These are phyloP conservation scores for Ptychodera flava DNA, from an alignment of 35 echinoderm and acorn worm species.

Conservation along the genomic window DNA sequence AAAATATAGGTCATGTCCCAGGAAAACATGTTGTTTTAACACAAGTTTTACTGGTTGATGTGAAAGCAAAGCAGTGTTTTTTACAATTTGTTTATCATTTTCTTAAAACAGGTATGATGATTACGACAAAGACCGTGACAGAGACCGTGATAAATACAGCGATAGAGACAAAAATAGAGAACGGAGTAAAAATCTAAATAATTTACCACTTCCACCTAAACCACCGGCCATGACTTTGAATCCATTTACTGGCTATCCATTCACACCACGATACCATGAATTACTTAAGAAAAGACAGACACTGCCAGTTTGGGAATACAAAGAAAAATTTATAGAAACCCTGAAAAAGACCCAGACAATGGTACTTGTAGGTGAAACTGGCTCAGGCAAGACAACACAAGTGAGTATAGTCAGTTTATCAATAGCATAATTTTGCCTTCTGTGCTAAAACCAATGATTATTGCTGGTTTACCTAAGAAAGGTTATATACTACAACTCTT, in stretches of 20 bases:
- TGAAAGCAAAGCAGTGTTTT: no score
- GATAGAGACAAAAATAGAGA: slow-evolving; percentile 63
- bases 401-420: slow-evolving; percentile 54
- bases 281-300: slow-evolving; percentile 75
- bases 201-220: slow-evolving; percentile 10
- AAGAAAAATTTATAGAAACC: slow-evolving; percentile 86
- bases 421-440: no score
- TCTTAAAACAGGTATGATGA: not conserved
- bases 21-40: no score
- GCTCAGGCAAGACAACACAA: slow-evolving; percentile 99
- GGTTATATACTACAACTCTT: no score
- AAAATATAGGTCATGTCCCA: no score
- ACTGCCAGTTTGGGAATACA: slow-evolving; percentile 93
- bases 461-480: no score
- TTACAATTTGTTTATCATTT: no score
- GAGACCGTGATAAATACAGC: slow-evolving; percentile 40
- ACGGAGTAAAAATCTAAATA: not conserved
- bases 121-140: slow-evolving; percentile 42
- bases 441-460: no score
- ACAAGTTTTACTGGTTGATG: no score
- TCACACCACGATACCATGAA: slow-evolving; percentile 54
- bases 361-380: slow-evolving; percentile 95
- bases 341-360: slow-evolving; percentile 81
- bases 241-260: slow-evolving; percentile 50
- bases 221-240: slow-evolving; percentile 18